Evolutionary conservation across 2,113 vertebrate genomes (phyloP).

Genomic region (Notechis scutatus): DNA sequence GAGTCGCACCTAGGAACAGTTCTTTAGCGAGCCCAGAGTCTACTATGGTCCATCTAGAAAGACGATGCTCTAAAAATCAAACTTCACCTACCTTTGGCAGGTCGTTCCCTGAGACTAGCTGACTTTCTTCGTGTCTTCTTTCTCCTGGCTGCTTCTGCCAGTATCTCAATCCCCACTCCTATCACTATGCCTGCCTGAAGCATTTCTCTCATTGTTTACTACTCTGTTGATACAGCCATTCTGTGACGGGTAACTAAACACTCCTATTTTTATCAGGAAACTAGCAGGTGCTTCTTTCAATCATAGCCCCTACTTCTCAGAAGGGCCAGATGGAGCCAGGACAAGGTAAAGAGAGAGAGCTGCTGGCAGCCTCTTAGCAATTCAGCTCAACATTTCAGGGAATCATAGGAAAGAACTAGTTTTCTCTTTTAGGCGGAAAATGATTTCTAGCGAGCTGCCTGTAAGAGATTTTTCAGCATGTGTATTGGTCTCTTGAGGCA

Average conservation of each 20-base stretch:
- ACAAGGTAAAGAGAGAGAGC: neutral
- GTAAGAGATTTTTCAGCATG: neutral
- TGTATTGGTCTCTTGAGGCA: neutral
- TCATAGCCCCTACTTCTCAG: conserved; percentile 22
- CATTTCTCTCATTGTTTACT: conserved; percentile 58
- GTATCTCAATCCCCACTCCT: neutral
- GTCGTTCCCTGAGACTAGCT: neutral
- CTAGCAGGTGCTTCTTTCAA: conserved; percentile 65
- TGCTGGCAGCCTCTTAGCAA: neutral
- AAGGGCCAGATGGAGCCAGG: neutral
- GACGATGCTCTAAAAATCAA: neutral
- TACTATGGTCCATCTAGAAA: neutral
- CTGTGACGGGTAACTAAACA: conserved; percentile 31
- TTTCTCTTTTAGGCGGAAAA: neutral
- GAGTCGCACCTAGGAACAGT: neutral
- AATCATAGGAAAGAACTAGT: neutral
- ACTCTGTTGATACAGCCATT: conserved; percentile 59
- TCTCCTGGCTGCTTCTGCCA: neutral
- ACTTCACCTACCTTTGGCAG: neutral
- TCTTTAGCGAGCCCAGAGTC: neutral
- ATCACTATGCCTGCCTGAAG: neutral
- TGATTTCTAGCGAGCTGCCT: neutral
- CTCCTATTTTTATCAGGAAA: conserved; percentile 53
- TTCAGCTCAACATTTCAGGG: neutral
- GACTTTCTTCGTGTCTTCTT: neutral